Base-by-base conservation (phyloP, 2,113 vertebrate species). In the Tretioscincus oriximinensis region DNA sequence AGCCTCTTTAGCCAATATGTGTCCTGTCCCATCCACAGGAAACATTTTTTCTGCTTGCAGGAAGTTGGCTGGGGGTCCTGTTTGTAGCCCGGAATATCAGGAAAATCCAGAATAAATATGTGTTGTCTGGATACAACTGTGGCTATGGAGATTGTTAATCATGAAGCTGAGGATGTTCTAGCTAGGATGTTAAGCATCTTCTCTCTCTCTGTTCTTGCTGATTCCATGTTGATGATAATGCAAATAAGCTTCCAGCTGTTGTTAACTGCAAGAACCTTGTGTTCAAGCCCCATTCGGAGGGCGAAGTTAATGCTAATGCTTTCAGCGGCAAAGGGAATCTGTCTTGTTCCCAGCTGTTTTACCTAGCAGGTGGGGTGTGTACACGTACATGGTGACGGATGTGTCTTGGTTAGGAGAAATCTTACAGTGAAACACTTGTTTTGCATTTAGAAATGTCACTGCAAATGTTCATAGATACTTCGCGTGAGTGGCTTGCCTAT, bases 191-290 rank as follows among this genome's bases (percentile, higher is more conserved):
- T 6, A 47, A 35, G 45, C 10, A 47, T 73, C 24, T 18, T 58
- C 67, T 29, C 76, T 0, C 73, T 89, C 73, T 29, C 77, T 0
- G 69, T 89, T 73, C 14, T 41, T 1, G 0, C 14, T 31, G 61
- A 67, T 80, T 41, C 60, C 80, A 80, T 71, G 69, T 81, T 80
- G 58, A 74, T 47, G 24, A 77, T 51, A 63, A 70, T 70, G 66
- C 41, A 79, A 68, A 11, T 7, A 73, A 80, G 63, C 28, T 45
- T 77, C 24, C 49, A 31, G 35, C 14, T 24, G 4, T 31, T 76
- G 31, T 76, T 73, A 45, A 24, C 47, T 73, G 9, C 18, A 41
- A 14, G 1, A 45, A 12, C 22, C 29, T 54, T 7, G 49, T 18
- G 26, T 76, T 77, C 24, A 66, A 31, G 72, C 28, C 11, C 18